These are phyloP conservation scores for Andricus grossulariae DNA, from an alignment of 1,140 invertebrate species.

Conservation along the genomic window DNA sequence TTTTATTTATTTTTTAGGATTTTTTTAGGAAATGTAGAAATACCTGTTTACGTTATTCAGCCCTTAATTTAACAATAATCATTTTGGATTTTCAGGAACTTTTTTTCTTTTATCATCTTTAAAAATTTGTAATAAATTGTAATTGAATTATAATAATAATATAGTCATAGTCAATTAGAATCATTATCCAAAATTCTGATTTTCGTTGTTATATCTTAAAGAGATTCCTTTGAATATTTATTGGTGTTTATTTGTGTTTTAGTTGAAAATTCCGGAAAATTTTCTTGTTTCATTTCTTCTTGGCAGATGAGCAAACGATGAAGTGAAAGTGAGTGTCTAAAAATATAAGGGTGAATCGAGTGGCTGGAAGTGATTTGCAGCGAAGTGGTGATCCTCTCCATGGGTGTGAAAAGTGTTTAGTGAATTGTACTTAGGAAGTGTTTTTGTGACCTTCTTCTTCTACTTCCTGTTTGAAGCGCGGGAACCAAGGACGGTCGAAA, in stretches of 20 bases:
- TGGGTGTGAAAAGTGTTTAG: neutral
- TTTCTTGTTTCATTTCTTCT: neutral
- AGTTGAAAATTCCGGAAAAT: neutral
- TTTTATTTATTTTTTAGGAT: too few relatives aligned
- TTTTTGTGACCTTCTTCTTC: slow-evolving; percentile 6
- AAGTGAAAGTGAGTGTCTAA: slow-evolving; percentile 1
- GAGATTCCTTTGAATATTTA: neutral
- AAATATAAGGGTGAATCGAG: slow-evolving; percentile 28
- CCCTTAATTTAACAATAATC: too few relatives aligned
- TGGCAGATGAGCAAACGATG: neutral
- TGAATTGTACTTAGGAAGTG: neutral
- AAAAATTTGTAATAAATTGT: too few relatives aligned
- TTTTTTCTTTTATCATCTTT: too few relatives aligned
- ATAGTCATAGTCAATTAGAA: too few relatives aligned
- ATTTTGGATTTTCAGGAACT: too few relatives aligned
- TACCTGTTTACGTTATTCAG: too few relatives aligned
- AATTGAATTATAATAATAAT: too few relatives aligned
- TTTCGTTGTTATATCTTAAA: too few relatives aligned
- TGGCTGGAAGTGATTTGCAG: neutral
- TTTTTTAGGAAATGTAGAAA: too few relatives aligned
- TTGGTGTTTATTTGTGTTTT: neutral
- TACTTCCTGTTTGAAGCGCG: neutral
- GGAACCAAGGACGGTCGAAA: slow-evolving; percentile 14
- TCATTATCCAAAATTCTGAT: too few relatives aligned
- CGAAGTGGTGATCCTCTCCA: neutral